These are phyloP conservation scores for Pogonomyrmex barbatus DNA, from an alignment of 1,140 invertebrate species.

Conservation along the genomic window DNA sequence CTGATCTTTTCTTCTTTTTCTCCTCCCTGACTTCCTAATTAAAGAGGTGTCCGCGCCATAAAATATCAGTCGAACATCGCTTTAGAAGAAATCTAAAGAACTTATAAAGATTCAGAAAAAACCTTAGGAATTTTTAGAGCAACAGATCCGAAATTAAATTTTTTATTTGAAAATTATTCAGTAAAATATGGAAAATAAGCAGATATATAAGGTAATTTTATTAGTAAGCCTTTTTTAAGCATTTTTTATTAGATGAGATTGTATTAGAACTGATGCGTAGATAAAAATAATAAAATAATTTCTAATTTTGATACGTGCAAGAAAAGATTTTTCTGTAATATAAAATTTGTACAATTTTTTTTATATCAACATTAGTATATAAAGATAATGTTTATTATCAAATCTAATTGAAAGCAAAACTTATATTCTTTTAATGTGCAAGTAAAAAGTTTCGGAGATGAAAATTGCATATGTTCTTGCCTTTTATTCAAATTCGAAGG, in stretches of 20 bases:
- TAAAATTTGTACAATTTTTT: background rate
- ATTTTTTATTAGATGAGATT: background rate
- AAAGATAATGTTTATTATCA: background rate
- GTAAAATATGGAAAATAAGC: too few species aligned
- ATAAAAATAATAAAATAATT: constrained; percentile 1
- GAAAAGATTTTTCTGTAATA: background rate
- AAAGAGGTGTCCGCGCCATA: constrained; percentile 2
- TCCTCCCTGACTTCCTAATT: constrained; percentile 50
- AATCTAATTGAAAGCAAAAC: background rate
- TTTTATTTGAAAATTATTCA: too few species aligned
- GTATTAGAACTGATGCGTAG: background rate
- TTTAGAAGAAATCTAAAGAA: background rate
- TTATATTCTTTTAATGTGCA: background rate
- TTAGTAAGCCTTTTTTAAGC: too few species aligned
- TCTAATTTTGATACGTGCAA: background rate
- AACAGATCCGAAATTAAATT: background rate
- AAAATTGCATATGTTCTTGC: background rate
- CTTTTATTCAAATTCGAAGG: background rate
- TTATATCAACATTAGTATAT: background rate
- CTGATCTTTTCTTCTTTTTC: background rate
- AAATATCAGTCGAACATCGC: background rate
- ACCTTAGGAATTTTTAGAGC: background rate
- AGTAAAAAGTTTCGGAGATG: background rate
- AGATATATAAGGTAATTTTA: too few species aligned
- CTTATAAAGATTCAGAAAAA: too few species aligned